phyloP scores from a whole-genome alignment of 2,888 invertebrate genomes.

The Timandra comae region DNA sequence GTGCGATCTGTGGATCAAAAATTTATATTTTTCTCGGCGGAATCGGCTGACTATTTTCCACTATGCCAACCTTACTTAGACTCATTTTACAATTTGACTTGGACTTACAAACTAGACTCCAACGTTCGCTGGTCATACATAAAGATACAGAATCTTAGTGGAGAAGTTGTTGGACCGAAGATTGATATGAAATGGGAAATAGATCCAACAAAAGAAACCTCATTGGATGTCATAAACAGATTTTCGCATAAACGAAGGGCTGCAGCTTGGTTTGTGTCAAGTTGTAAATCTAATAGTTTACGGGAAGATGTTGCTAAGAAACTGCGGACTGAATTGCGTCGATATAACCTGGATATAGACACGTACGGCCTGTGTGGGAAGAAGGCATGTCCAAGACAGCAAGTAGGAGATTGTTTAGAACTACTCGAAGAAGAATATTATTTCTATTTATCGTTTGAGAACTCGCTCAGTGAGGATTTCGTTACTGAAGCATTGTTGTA shows the following conservation, averaged over 20 bases:
- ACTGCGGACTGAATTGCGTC: constrained; percentile 30
- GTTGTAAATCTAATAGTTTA: constrained; percentile 36
- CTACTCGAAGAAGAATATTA: constrained; percentile 47
- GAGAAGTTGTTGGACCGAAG: constrained; percentile 48
- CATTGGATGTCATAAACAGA: constrained; percentile 29
- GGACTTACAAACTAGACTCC: constrained; percentile 55
- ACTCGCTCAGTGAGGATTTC: constrained; percentile 49
- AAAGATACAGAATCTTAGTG: constrained; percentile 36
- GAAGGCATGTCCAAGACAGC: constrained; percentile 38
- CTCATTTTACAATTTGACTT: constrained; percentile 50
- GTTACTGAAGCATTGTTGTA: constrained; percentile 55
- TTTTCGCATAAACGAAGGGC: constrained; percentile 43
- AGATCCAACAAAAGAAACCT: constrained; percentile 30
- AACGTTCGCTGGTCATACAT: constrained; percentile 45
- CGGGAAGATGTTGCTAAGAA: constrained; percentile 27
- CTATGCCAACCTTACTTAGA: constrained; percentile 39
- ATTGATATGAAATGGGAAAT: constrained; percentile 45
- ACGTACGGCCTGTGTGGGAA: constrained; percentile 54
- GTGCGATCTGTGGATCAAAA: constrained; percentile 53
- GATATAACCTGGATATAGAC: constrained; percentile 41
- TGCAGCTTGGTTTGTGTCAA: constrained; percentile 57
- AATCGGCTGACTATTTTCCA: constrained; percentile 42
- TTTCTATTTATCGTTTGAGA: constrained; percentile 62
- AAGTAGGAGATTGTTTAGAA: constrained; percentile 40
- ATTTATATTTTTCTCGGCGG: constrained; percentile 63